A percentile compares a stretch with the other conserved stretches of the same genome.
phyloP scores from a whole-genome alignment of 2,888 invertebrate genomes.

The Pardosa pseudoannulata region DNA sequence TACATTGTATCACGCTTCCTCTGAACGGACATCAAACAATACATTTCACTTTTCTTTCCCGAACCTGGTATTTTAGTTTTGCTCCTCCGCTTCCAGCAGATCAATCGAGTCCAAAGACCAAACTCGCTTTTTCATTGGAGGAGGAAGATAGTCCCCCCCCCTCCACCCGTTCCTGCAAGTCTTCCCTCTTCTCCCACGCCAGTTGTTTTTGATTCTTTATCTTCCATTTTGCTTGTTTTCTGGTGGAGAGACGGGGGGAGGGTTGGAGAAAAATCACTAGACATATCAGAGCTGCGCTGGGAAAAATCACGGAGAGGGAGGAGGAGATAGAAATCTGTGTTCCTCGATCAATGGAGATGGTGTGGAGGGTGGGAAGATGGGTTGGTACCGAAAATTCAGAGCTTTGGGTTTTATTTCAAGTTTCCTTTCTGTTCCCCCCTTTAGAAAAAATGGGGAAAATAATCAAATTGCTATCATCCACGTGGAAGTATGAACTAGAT shows the following conservation, averaged over 20 bases:
- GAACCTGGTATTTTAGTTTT: not conserved
- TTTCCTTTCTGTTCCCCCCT: no score
- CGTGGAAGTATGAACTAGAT: no score
- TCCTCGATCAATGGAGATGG: not conserved
- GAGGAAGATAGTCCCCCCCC: not conserved
- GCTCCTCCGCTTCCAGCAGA: conserved; percentile 16
- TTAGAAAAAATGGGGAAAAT: no score
- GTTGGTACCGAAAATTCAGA: not conserved
- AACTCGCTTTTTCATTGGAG: conserved; percentile 54
- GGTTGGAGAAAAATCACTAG: not conserved
- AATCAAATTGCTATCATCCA: no score
- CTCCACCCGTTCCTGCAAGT: conserved; percentile 4
- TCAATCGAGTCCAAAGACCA: conserved; percentile 41
- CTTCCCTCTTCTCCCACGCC: no score
- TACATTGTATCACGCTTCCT: no score
- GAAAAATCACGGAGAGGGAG: not conserved
- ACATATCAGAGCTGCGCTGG: not conserved
- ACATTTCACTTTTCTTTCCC: not conserved
- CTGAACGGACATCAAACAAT: no score
- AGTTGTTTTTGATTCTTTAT: no score
- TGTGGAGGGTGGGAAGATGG: not conserved
- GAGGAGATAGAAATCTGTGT: not conserved
- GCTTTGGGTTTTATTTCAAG: no score
- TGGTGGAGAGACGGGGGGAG: not conserved
- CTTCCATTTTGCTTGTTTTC: conserved; percentile 31